These are phyloP conservation scores for Andrena cerasifolii DNA, from an alignment of 1,140 invertebrate genomes.

Conservation along the genomic window DNA sequence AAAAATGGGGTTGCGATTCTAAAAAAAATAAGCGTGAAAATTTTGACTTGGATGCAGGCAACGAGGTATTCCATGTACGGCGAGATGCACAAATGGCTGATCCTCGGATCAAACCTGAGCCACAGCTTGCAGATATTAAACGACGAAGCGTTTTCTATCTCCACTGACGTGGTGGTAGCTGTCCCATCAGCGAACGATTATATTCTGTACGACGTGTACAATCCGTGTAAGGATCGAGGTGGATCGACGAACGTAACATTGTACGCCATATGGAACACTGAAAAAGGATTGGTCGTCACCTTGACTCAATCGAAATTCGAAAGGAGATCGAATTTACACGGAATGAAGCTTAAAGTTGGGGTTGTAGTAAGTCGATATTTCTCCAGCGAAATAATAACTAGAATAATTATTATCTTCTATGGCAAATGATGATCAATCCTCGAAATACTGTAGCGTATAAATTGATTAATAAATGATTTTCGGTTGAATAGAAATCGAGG, in stretches of 20 bases:
- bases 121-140: constrained; percentile 31
- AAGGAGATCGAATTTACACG: constrained; percentile 59
- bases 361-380: constrained; percentile 50
- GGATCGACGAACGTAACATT: constrained; percentile 58
- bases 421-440: too few relatives aligned
- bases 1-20: too few relatives aligned
- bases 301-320: constrained; percentile 48
- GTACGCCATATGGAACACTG: constrained; percentile 48
- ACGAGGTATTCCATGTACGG: constrained; percentile 52
- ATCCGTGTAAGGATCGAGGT: constrained; percentile 59
- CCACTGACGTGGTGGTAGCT: constrained; percentile 56
- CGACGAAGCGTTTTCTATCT: constrained; percentile 44
- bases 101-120: constrained; percentile 42
- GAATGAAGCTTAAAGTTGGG: constrained; percentile 58
- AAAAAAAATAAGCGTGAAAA: neutral
- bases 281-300: constrained; percentile 38
- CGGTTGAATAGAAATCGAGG: too few relatives aligned
- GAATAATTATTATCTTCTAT: too few relatives aligned
- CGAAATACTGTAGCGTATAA: too few relatives aligned
- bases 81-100: constrained; percentile 59
- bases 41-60: constrained; percentile 29
- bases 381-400: too few relatives aligned
- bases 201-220: constrained; percentile 64
- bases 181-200: constrained; percentile 34
- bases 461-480: too few relatives aligned